phyloP scores from a whole-genome alignment of 2,113 vertebrate species.

The Arizona elegans region DNA sequence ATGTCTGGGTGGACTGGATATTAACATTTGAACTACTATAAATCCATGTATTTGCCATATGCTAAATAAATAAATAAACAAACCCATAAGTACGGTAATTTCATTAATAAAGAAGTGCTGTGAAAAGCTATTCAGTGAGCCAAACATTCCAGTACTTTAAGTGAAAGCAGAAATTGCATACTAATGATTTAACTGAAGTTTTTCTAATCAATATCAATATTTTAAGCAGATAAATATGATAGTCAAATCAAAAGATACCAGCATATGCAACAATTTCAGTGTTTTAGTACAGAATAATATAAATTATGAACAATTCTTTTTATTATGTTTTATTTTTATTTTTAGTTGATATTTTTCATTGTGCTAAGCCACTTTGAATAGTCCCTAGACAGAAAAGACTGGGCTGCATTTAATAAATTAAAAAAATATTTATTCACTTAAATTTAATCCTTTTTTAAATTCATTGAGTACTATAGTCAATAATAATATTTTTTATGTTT shows the following conservation, averaged over 20 bases:
- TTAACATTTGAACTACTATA: no score
- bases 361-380: neutral
- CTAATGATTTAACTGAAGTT: neutral
- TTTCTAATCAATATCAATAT: neutral
- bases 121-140: neutral
- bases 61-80: no score
- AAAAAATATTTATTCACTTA: neutral
- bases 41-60: no score
- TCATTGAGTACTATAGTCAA: neutral
- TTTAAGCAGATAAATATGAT: neutral
- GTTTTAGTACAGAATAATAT: neutral
- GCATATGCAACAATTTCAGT: neutral
- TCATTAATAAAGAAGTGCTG: neutral
- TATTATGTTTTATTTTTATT: neutral
- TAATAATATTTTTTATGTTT: neutral
- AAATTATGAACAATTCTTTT: neutral
- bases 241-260: neutral
- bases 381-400: no score
- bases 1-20: no score
- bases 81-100: neutral
- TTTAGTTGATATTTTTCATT: neutral
- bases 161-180: neutral
- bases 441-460: neutral
- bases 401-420: neutral
- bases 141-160: neutral